Base-by-base conservation (phyloP, 2,797 vertebrate genomes). In the Gambelia wislizenii region DNA sequence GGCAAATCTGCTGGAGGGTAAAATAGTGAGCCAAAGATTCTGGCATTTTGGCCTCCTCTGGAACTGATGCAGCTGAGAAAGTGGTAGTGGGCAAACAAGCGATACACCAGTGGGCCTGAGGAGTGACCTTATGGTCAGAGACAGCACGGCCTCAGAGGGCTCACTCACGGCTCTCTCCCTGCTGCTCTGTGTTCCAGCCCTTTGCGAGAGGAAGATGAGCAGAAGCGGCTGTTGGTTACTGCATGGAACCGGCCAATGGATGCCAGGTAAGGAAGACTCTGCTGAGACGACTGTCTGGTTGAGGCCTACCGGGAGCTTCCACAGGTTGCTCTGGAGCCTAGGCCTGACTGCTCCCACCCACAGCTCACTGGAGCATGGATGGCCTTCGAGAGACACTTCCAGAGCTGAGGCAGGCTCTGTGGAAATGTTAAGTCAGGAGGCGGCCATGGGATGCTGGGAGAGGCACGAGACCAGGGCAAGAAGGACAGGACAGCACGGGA, bases 201-300 rank as follows among this genome's bases (percentile, higher is more conserved):
- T 0, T 90, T 97, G 91, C 96, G 91, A 49, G 96, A 97, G 74
- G 94, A 94, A 49, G 97, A 98, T 2, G 96, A 97, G 83, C 96
- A 96, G 78, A 98, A 98, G 91, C 98, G 98, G 79, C 97, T 99
- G 59, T 96, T 99, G 93, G 93, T 98, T 93, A 97, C 98, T 0
- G 95, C 98, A 91, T 99, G 98, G 98, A 98, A 98, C 95, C 91
- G 95, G 67, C 96, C 97, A 64, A 95, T 94, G 78, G 88, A 92
- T 86, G 97, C 96, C 94, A 98, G 98, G 98, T 99, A 96, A 94
- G 94, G 82, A 56, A 3, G 13, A 61, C 33, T 56, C 54, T 4
- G 56, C 56, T 59, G 2, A 54, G 13, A 56, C 14, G 56, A 59
- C 56, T 4, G 3, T 59, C 56, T 18, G 5, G 18, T 20, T 0